Conservation (phyloP, 2,113 vertebrate genomes). For the Oxyura jamaicensis region DNA sequence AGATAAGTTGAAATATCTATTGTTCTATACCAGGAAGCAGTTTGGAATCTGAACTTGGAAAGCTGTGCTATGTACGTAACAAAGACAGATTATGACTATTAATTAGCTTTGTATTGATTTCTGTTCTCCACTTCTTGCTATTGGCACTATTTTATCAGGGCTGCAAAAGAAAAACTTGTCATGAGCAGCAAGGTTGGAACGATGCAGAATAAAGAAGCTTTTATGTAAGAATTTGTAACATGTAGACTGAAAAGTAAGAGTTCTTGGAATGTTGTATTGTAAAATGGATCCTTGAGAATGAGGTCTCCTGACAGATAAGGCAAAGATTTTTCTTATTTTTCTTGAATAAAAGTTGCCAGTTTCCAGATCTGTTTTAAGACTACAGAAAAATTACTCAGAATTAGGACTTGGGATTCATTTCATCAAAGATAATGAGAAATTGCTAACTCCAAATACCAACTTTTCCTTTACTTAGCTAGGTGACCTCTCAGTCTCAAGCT, state of each 20-base stretch:
- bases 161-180: not conserved
- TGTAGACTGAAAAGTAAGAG: not conserved
- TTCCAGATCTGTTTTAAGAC: not conserved
- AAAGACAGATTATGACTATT: not conserved
- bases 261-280: not conserved
- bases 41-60: not conserved
- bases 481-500: not conserved
- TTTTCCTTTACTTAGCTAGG: not conserved
- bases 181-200: not conserved
- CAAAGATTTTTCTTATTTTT: not conserved
- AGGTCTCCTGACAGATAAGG: not conserved
- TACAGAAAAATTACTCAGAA: not conserved
- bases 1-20: not conserved
- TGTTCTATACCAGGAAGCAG: not conserved
- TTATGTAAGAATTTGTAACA: not conserved
- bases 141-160: not conserved
- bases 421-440: not conserved
- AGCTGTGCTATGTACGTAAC: not conserved
- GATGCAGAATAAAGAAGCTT: conserved; percentile 1
- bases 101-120: not conserved
- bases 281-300: not conserved
- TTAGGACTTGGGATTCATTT: not conserved
- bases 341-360: not conserved
- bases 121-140: not conserved
- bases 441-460: not conserved